Conservation (phyloP, 2,113 vertebrate genomes). For the Polypterus bichir region DNA sequence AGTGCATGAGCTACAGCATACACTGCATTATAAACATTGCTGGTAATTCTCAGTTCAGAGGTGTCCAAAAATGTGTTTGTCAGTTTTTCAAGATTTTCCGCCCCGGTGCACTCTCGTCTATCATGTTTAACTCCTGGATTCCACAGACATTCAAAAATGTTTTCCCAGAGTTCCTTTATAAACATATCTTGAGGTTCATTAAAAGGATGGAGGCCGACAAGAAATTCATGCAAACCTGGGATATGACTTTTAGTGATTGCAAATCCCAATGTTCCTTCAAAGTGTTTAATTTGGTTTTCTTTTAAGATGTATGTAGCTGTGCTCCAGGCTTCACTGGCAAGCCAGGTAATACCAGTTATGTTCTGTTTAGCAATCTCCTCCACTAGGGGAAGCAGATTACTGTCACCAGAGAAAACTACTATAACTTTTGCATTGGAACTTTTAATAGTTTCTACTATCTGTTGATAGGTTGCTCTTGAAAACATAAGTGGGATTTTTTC, state of each 20-base stretch:
- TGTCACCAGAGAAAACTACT: constrained; percentile 29
- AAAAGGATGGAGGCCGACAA: constrained; percentile 21
- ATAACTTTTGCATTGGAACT: constrained; percentile 27
- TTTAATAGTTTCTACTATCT: constrained; percentile 25
- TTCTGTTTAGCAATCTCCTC: constrained; percentile 30
- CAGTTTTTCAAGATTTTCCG: constrained; percentile 24
- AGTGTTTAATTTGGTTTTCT: constrained; percentile 18
- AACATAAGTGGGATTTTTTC: constrained; percentile 21
- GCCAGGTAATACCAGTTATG: constrained; percentile 30
- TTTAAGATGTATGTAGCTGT: constrained; percentile 28
- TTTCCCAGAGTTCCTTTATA: constrained; percentile 32
- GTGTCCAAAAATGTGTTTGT: constrained; percentile 33
- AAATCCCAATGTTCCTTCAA: constrained; percentile 30
- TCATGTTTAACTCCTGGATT: constrained; percentile 7
- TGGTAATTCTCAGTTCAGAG: constrained; percentile 32
- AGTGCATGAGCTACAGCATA: constrained; percentile 35
- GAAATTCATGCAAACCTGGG: constrained; percentile 21
- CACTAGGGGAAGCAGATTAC: constrained; percentile 30
- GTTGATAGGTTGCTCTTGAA: constrained; percentile 17
- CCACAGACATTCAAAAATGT: constrained; percentile 25
- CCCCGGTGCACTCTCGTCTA: constrained; percentile 28
- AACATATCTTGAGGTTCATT: constrained; percentile 23
- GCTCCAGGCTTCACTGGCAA: constrained; percentile 36
- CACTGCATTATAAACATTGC: constrained; percentile 36
- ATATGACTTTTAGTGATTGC: constrained; percentile 26